Base-by-base conservation (phyloP, 2,797 vertebrate genomes). In the Champsocephalus gunnari region DNA sequence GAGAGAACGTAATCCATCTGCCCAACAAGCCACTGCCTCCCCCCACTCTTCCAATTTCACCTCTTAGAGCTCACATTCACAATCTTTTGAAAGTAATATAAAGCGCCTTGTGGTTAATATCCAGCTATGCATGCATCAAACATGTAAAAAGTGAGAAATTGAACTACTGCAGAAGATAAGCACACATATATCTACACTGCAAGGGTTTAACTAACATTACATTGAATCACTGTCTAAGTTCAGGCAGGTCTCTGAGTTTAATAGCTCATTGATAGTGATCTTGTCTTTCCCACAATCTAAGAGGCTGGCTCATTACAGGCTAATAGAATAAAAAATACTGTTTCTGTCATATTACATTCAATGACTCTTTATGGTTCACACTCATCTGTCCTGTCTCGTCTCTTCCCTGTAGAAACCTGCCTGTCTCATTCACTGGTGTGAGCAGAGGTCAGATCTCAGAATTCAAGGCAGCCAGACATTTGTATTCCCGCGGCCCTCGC, bases 381-480 rank as follows among this genome's bases (percentile, higher is more conserved):
- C 9, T 62, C 49, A 38, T 77, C 67, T 73, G 16, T 62, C 72
- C 49, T 48, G 62, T 66, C 53, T 24, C 62, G 32, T 51, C 45
- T 73, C 47, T 65, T 58, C 61, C 14, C 49, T 51, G 13, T 56
- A 63, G 59, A 79, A 76, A 75, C 66, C 86, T 59, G 55, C 56
- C 79, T 80, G 78, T 84, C 74, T 85, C 56, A 75, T 83, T 87
- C 68, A 57, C 64, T 55, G 38, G 60, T 71, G 72, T 87, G 74
- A 85, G 72, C 79, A 77, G 77, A 87, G 81, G 82, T 86, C 78
- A 81, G 66, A 79, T 54, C 75, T 89, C 82, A 72, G 70, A 71
- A 89, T 84, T 92, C 83, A 82, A 84, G 48, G 71, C 85, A 84
- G 66, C 76, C 72, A 73, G 70, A 75, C 83, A 89, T 90, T 87